Evolutionary conservation across 2,888 invertebrate genomes (phyloP), one percentile per base, ranked within the genome.

Genomic region (Lithophane leautieri): DNA sequence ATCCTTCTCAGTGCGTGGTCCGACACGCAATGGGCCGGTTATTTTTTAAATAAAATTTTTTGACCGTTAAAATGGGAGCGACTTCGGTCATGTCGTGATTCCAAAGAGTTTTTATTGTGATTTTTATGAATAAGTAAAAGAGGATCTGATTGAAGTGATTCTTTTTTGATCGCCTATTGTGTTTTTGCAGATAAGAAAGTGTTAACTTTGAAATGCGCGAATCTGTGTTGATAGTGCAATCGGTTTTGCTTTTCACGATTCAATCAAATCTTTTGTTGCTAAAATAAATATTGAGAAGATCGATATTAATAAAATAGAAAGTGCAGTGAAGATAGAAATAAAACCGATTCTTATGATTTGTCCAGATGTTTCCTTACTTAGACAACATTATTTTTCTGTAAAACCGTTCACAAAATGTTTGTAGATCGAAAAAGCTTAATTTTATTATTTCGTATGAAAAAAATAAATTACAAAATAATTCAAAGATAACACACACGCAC

Each of bases 11-110:
- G 4, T 34, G 9, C 50, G 22, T 14, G 28, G 28, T 66, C 28
- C 54, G 16, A 52, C 22, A 14, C 8, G 2, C 9, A 22, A 22
- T 34, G 14, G 4, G 22, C 6, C 22, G 9, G 22, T 47, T 28
- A n/a, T 47, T 66, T 28, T 34, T n/a, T 6, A 34, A 54, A 50
- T 34, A 52, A 16, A 76, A 82, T 73, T 79, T 76, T 83, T 81
- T 85, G 84, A 88, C 86, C 76, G 87, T 89, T 89, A 83, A 86
- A 90, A 86, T 88, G 73, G 75, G 86, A 85, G 82, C 79, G 71
- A 72, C 34, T 78, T 82, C 71, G 72, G 79, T 74, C 73, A 68
- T 70, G 78, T 89, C 85, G 86, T 89, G 86, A 88, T 86, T 84
- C 40, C 66, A 78, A 77, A 73, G 75, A 79, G 76, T 86, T 75